Conservation (phyloP, 1,140 invertebrate species). For the Pachypeltis micranthus region DNA sequence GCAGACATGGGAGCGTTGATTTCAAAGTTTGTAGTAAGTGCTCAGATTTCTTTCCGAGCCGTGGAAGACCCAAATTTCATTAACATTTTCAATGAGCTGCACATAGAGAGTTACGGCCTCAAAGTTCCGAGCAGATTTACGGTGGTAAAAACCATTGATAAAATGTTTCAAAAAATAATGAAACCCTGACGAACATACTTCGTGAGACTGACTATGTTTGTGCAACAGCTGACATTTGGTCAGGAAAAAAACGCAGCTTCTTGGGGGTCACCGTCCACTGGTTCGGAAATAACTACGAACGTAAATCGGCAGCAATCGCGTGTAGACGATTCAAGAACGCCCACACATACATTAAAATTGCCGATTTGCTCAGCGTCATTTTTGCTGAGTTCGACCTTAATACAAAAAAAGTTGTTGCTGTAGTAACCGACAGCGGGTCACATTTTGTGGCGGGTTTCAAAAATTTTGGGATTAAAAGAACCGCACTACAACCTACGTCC, state of each 20-base stretch:
- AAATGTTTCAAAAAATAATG: neutral
- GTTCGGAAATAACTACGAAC: slow-evolving; percentile 17
- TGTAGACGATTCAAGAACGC: slow-evolving; percentile 22
- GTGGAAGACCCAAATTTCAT: neutral
- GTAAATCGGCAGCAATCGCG: slow-evolving; percentile 20
- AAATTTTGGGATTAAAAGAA: slow-evolving; percentile 17
- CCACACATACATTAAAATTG: slow-evolving; percentile 24
- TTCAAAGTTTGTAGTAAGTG: neutral
- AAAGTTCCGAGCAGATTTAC: neutral
- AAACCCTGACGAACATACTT: neutral
- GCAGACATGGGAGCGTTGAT: neutral
- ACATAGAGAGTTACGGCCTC: neutral
- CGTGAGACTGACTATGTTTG: neutral
- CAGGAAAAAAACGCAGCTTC: neutral
- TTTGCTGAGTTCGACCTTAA: slow-evolving; percentile 21
- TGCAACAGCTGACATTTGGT: neutral
- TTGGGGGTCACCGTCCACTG: slow-evolving; percentile 1
- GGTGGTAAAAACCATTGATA: neutral
- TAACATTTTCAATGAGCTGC: neutral
- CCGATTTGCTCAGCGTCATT: slow-evolving; percentile 18
- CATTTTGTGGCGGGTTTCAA: slow-evolving; percentile 28
- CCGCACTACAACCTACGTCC: neutral
- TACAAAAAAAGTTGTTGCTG: slow-evolving; percentile 23
- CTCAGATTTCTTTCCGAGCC: neutral
- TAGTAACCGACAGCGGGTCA: slow-evolving; percentile 26